A percentile compares a stretch with the other conserved stretches of the same genome.
These are phyloP conservation scores for Falco berigora DNA, from an alignment of 2,797 vertebrate species.

Conservation along the genomic window DNA sequence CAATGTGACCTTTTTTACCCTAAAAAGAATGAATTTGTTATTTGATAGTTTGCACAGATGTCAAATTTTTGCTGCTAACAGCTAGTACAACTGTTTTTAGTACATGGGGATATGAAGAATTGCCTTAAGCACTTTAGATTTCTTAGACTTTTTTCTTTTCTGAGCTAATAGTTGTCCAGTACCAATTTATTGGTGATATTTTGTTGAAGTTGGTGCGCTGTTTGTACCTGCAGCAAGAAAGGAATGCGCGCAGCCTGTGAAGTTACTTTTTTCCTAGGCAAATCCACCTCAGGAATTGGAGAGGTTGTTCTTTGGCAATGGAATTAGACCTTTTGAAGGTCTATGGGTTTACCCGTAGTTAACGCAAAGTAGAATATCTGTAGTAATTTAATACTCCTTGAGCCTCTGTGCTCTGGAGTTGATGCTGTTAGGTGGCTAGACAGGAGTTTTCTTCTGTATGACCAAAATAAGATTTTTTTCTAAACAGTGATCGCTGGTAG, in stretches of 20 bases:
- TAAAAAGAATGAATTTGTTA: background rate
- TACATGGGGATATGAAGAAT: slow-evolving; percentile 57
- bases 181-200: background rate
- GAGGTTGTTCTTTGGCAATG: background rate
- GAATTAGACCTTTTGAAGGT: background rate
- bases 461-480: background rate
- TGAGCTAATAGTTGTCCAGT: slow-evolving; percentile 11
- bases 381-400: background rate
- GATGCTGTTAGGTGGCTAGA: background rate
- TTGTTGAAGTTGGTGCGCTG: background rate
- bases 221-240: background rate
- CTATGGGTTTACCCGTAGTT: background rate
- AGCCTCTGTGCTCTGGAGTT: background rate
- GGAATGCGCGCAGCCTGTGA: background rate
- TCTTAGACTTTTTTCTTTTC: background rate
- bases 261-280: background rate
- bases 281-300: background rate
- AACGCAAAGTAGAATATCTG: background rate
- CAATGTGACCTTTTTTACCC: background rate
- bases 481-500: background rate
- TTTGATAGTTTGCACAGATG: slow-evolving; percentile 42
- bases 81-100: slow-evolving; percentile 41
- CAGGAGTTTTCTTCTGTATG: background rate
- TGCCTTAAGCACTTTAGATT: slow-evolving; percentile 76
- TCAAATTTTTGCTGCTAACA: slow-evolving; percentile 57